Base-by-base conservation (phyloP, 2,113 vertebrate genomes). In the Thymallus thymallus region DNA sequence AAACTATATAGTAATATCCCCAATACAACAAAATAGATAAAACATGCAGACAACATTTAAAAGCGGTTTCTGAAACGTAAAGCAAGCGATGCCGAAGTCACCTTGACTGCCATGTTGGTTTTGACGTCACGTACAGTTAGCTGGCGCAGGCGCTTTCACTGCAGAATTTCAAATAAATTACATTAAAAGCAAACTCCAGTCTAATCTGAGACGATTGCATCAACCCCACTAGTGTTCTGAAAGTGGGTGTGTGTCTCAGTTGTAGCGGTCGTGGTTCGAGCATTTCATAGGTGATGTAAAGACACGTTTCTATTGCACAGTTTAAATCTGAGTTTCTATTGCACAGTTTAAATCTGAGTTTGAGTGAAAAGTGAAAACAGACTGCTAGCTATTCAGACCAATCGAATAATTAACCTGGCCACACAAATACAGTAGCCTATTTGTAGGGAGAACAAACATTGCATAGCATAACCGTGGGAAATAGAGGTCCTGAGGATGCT, bases 81-180 rank as follows among this genome's bases (percentile, higher is more conserved):
- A 68, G 35, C 14, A 45, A 87, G 85, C 76, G 82, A 89, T 87
- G 88, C 92, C 86, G 91, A 94, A 97, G 96, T 98, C 96, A 98
- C 96, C 96, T 98, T 98, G 96, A 94, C 95, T 95, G 96, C 96
- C 96, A 98, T 98, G 94, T 94, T 98, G 94, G 87, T 90, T 86
- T 86, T 93, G 94, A 94, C 91, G 93, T 94, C 92, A 89, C 87
- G 80, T 48, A 83, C 72, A 88, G 82, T 83, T 86, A 80, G 35
- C 76, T 18, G 82, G 87, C 81, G 88, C 91, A 83, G 89, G 92
- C 88, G 29, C 64, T 29, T 20, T 32, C 18, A 30, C 23, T 16
- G 23, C 24, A 10, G 24, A 63, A 60, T 60, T 23, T 5, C 7
- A 22, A 60, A 16, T 23, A 9, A 23, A 60, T n/a, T 0, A 23